A percentile compares a stretch with the other conserved stretches of the same genome.
Evolutionary conservation across 2,113 vertebrate genomes (phyloP).

Genomic region (Synchiropus splendidus): DNA sequence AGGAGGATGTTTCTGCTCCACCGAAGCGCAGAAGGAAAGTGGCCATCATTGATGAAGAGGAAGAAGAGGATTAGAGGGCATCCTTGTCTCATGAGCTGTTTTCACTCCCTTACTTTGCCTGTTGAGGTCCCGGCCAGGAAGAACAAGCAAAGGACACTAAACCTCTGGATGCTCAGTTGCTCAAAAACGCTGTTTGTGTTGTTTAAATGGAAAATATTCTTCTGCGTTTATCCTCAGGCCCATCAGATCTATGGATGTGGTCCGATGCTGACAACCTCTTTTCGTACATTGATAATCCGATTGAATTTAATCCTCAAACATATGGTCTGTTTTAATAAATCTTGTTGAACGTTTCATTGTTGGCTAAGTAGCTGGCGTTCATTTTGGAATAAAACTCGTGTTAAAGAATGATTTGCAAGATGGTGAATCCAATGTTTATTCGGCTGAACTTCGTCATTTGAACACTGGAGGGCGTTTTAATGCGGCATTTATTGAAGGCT

Average conservation of each 20-base stretch:
- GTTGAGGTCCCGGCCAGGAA: too few relatives aligned
- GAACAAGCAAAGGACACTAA: too few relatives aligned
- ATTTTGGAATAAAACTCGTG: neutral
- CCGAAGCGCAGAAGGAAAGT: conserved; percentile 68
- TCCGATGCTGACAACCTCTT: neutral
- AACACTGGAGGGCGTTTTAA: conserved; percentile 34
- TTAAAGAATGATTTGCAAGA: conserved; percentile 4
- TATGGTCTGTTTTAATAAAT: neutral
- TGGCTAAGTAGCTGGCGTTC: neutral
- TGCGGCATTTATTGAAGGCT: too few relatives aligned
- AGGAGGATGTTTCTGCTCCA: conserved; percentile 43
- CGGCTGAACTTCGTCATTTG: conserved; percentile 6
- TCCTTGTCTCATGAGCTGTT: conserved; percentile 3
- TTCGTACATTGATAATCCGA: neutral
- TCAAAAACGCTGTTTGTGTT: too few relatives aligned
- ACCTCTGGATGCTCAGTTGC: too few relatives aligned
- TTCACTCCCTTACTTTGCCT: neutral
- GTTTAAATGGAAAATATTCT: too few relatives aligned
- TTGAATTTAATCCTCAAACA: neutral
- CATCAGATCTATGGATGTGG: too few relatives aligned
- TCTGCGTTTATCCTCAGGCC: too few relatives aligned
- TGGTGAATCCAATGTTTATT: too few relatives aligned
- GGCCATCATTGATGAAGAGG: conserved; percentile 72
- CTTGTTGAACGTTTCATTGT: too few relatives aligned
- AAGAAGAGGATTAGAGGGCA: conserved; percentile 44